Evolutionary conservation across 2,888 invertebrate genomes (phyloP).

Genomic region (Colostygia pectinataria): DNA sequence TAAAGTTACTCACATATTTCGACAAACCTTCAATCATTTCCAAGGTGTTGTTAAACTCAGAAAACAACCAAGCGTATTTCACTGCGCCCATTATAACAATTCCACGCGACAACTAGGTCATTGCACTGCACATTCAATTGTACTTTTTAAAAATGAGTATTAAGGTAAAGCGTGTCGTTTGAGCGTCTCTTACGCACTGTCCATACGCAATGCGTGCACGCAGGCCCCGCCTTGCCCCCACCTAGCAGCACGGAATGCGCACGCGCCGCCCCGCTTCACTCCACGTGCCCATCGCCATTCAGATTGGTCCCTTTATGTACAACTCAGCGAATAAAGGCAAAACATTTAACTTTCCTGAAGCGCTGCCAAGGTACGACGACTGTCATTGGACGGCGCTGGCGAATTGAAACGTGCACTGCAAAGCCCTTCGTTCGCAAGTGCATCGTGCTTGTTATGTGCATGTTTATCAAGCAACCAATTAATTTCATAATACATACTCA

Average conservation of each 20-base stretch:
- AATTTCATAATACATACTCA: not conserved
- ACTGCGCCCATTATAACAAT: slow-evolving; percentile 50
- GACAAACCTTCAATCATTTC: slow-evolving; percentile 47
- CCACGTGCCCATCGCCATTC: slow-evolving; percentile 49
- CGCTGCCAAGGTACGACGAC: slow-evolving; percentile 54
- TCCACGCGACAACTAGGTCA: slow-evolving; percentile 34
- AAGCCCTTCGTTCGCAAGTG: slow-evolving; percentile 10
- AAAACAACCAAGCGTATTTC: slow-evolving; percentile 55
- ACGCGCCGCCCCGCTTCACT: slow-evolving; percentile 61
- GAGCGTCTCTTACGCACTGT: slow-evolving; percentile 71
- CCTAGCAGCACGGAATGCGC: slow-evolving; percentile 45
- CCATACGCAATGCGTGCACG: slow-evolving; percentile 73
- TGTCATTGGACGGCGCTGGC: slow-evolving; percentile 53
- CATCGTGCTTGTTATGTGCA: slow-evolving; percentile 3
- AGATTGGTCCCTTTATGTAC: slow-evolving; percentile 72
- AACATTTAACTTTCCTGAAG: slow-evolving; percentile 55
- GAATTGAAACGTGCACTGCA: slow-evolving; percentile 19
- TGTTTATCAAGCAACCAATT: slow-evolving; percentile 13
- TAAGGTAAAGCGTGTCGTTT: slow-evolving; percentile 36
- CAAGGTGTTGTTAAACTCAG: slow-evolving; percentile 47
- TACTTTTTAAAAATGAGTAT: slow-evolving; percentile 29
- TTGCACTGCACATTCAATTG: slow-evolving; percentile 33
- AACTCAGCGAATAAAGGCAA: slow-evolving; percentile 61
- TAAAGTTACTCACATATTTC: slow-evolving; percentile 46
- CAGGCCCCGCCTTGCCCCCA: slow-evolving; percentile 58